These are phyloP conservation scores for Misgurnus mizolepis DNA, from an alignment of 2,113 vertebrate genomes.

Conservation along the genomic window DNA sequence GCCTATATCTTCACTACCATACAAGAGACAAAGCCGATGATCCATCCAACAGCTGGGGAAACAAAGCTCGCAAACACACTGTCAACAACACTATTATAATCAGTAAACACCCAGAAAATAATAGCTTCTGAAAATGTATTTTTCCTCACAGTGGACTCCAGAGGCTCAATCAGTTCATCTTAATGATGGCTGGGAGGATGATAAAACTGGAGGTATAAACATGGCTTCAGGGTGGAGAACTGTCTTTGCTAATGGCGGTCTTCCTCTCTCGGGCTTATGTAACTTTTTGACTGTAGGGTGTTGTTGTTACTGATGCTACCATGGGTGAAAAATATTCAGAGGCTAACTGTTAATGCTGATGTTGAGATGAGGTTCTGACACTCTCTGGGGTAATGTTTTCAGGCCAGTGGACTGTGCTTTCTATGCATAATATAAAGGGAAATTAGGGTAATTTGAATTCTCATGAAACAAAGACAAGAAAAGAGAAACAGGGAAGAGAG, in stretches of 20 bases:
- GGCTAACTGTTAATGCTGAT: background rate
- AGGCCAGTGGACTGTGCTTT: background rate
- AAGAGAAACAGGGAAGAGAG: background rate
- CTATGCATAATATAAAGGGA: conserved; percentile 17
- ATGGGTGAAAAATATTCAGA: background rate
- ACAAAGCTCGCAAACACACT: background rate
- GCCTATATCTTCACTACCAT: conserved; percentile 28
- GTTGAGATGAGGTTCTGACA: background rate
- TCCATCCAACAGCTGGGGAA: conserved; percentile 21
- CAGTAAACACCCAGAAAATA: conserved; percentile 11
- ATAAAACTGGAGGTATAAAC: conserved; percentile 4
- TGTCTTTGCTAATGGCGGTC: background rate
- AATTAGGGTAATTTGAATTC: conserved; percentile 34
- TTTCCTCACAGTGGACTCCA: background rate
- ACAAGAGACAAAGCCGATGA: conserved; percentile 11
- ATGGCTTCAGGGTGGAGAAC: conserved; percentile 4
- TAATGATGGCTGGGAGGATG: background rate
- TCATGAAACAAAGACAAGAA: conserved; percentile 7
- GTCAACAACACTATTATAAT: background rate
- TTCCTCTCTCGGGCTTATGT: background rate
- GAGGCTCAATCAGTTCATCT: background rate
- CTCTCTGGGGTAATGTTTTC: background rate
- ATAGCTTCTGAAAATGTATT: conserved; percentile 1
- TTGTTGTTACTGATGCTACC: conserved; percentile 6
- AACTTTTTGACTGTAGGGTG: background rate